Evolutionary conservation across 2,888 invertebrate species (phyloP), one percentile per base, ranked within the genome.

Genomic region (Xiphydria camelus): DNA sequence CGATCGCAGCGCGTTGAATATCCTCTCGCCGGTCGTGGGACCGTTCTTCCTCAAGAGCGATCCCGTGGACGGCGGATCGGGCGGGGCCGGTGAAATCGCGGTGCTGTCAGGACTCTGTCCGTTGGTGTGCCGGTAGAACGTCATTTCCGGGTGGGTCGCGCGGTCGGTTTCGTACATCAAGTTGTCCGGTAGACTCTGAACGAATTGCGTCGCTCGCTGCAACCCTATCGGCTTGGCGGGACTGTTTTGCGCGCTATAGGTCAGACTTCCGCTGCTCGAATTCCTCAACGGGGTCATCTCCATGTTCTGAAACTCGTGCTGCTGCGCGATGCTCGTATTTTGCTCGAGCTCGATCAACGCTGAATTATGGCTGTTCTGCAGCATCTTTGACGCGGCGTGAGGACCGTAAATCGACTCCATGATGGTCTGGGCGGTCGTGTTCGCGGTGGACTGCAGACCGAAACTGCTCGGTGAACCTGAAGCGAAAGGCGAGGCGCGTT

Each of bases 21-120:
- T 75, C 45, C 65, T 66, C 38, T 75, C 73, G 1, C 75, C 75
- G 4, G 74, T 74, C 2, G 73, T 74, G 2, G 61, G 69, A 3
- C 58, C 57, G 20, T 43, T 58, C 40, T 68, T 69, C 25, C 60
- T 60, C 35, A 45, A 3, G 37, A 36, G 36, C 51, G 42, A 31
- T 4, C 31, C 29, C 9, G 44, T 26, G 41, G 47, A 43, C 5
- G 38, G 29, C 4, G 64, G 63, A 51, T 68, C 68, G 4, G 73
- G 71, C 0, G 75, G 73, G 0, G 73, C 70, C 0, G 74, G 71
- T 1, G 69, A n/a, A n/a, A n/a, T n/a, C n/a, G 69, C 7, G 72
- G 71, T 3, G 68, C 66, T 2, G 69, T 68, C 6, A 69, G 29
- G 29, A 7, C 12, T 14, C 29, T 12, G 29, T 14, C 12, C 12